phyloP scores from a whole-genome alignment of 2,888 invertebrate genomes.

The Physocephala rufipes region DNA sequence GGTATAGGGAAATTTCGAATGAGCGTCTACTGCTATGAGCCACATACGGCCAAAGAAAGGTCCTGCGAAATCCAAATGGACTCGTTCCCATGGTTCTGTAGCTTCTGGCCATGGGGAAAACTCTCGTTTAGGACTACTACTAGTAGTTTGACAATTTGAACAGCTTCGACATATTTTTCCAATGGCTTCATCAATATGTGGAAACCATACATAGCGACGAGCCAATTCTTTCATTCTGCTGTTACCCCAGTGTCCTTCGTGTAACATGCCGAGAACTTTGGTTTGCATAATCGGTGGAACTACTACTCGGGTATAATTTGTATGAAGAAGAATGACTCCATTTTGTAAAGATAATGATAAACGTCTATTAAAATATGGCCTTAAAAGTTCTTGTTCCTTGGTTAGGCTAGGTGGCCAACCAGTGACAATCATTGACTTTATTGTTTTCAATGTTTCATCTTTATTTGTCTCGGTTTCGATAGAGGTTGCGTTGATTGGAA shows the following conservation, averaged over 20 bases:
- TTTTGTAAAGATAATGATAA: slow-evolving; percentile 18
- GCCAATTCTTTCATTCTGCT: slow-evolving; percentile 33
- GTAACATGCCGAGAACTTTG: slow-evolving; percentile 33
- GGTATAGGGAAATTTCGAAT: slow-evolving; percentile 39
- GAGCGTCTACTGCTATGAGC: slow-evolving; percentile 38
- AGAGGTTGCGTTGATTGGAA: background rate
- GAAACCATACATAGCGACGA: slow-evolving; percentile 34
- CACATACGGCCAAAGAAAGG: slow-evolving; percentile 40
- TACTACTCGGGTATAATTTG: slow-evolving; percentile 22
- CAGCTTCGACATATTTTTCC: slow-evolving; percentile 21
- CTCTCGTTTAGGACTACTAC: slow-evolving; percentile 22
- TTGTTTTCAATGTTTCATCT: slow-evolving; percentile 21
- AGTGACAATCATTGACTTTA: slow-evolving; percentile 18
- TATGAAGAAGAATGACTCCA: slow-evolving; percentile 22
- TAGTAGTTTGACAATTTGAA: slow-evolving; percentile 15
- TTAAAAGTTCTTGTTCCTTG: slow-evolving; percentile 11
- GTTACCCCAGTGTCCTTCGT: slow-evolving; percentile 39
- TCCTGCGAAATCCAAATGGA: slow-evolving; percentile 39
- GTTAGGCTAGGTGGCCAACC: slow-evolving; percentile 26
- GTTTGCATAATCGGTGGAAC: slow-evolving; percentile 15
- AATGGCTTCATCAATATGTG: slow-evolving; percentile 29
- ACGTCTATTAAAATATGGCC: slow-evolving; percentile 14
- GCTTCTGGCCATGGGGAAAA: slow-evolving; percentile 24
- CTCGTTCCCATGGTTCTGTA: slow-evolving; percentile 28
- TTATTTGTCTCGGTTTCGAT: slow-evolving; percentile 28